phyloP scores from a whole-genome alignment of 2,113 vertebrate species.

The Cheilinus undulatus region DNA sequence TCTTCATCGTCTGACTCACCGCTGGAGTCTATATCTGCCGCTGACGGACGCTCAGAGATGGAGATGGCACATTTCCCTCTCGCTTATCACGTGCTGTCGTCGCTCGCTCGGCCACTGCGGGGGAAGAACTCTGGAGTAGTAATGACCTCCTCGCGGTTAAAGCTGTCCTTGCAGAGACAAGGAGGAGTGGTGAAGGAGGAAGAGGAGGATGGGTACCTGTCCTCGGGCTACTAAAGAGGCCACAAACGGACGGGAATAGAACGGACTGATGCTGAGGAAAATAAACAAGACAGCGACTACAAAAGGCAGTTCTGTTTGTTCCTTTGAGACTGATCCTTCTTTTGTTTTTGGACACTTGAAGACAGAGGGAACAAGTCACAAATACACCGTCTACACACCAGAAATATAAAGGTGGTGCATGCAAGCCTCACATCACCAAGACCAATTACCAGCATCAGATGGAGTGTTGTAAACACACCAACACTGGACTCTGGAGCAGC shows the following conservation, averaged over 20 bases:
- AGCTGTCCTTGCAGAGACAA: conserved; percentile 45
- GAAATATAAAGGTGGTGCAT: too few relatives aligned
- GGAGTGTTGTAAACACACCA: too few relatives aligned
- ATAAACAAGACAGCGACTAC: not conserved
- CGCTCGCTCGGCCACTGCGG: not conserved
- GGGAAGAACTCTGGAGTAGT: not conserved
- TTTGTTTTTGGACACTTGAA: not conserved
- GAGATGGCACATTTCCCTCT: conserved; percentile 25
- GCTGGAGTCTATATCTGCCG: conserved; percentile 1
- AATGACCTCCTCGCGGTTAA: conserved; percentile 50
- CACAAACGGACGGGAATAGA: conserved; percentile 16
- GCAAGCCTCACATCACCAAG: too few relatives aligned
- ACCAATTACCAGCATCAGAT: too few relatives aligned
- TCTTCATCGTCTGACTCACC: conserved; percentile 53
- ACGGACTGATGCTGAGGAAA: not conserved
- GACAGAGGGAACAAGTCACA: not conserved
- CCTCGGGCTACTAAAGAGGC: conserved; percentile 21
- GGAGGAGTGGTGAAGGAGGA: conserved; percentile 27
- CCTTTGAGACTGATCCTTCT: not conserved
- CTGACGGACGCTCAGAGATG: conserved; percentile 24
- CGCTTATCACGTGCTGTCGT: conserved; percentile 11
- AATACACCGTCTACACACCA: too few relatives aligned
- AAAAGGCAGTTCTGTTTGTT: not conserved
- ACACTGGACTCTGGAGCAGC: too few relatives aligned
- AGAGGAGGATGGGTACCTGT: conserved; percentile 22